Conservation (phyloP, 2,797 vertebrate genomes). For the Numenius phaeopus region DNA sequence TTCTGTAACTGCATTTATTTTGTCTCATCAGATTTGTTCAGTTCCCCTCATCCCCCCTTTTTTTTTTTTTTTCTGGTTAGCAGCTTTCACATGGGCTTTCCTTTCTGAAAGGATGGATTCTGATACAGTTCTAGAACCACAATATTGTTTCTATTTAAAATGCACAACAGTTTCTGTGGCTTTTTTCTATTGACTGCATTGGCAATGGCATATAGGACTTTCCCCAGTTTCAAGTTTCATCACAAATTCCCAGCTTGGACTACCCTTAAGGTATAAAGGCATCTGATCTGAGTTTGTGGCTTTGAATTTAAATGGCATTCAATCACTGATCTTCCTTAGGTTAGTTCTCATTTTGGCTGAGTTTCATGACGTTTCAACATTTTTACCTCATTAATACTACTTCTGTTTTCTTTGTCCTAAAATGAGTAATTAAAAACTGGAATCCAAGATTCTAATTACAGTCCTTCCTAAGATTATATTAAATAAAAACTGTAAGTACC, state of each 20-base stretch:
- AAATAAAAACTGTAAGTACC: neutral
- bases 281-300: constrained; percentile 26
- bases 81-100: neutral
- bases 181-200: neutral
- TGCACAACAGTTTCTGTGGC: neutral
- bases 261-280: constrained; percentile 6
- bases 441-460: neutral
- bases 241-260: neutral
- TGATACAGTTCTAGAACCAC: neutral
- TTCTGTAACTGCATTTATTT: neutral
- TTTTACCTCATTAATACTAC: neutral
- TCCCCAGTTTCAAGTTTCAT: neutral
- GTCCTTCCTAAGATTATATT: neutral
- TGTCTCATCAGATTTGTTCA: neutral
- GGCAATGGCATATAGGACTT: neutral
- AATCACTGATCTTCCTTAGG: neutral
- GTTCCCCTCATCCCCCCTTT: neutral
- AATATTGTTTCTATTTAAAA: neutral
- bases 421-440: neutral
- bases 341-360: neutral
- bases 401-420: neutral
- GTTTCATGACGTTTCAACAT: neutral
- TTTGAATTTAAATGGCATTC: neutral
- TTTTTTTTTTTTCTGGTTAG: neutral
- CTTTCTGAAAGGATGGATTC: neutral